Percentiles rank a stretch among this genome's conserved stretches.
Evolutionary conservation across 2,797 vertebrate genomes (phyloP).

Genomic region (Mareca penelope): DNA sequence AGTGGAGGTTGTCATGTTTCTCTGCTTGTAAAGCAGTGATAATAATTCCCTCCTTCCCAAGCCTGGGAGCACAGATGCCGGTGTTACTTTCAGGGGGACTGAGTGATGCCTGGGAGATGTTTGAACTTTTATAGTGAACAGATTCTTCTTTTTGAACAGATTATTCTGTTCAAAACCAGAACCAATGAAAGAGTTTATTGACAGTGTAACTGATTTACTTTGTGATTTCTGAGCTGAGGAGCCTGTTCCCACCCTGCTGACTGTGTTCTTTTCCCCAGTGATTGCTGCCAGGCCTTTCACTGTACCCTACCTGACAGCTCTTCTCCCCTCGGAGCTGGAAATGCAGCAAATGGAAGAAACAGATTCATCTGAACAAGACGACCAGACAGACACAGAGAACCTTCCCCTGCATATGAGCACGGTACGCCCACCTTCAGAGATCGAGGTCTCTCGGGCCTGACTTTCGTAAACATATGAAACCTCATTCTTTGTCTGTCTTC

Average conservation of each 20-base stretch:
- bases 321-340: conserved; percentile 95
- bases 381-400: conserved; percentile 95
- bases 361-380: conserved; percentile 97
- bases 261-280: conserved; percentile 77
- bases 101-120: neutral
- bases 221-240: neutral
- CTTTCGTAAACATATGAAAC: neutral
- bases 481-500: neutral
- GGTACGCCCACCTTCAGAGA: conserved; percentile 45
- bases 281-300: conserved; percentile 90
- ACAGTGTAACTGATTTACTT: neutral
- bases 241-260: neutral
- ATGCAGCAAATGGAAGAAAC: conserved; percentile 97
- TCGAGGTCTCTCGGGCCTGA: neutral
- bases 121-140: neutral
- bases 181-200: neutral
- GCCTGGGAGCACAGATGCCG: neutral
- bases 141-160: no score
- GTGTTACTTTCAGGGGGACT: neutral
- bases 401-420: conserved; percentile 82
- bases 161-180: neutral
- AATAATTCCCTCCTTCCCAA: neutral
- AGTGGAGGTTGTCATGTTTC: neutral
- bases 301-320: conserved; percentile 94
- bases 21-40: neutral